Percentiles rank a stretch among this genome's conserved stretches.
phyloP scores from a whole-genome alignment of 2,113 vertebrate species.

The Leucoraja erinaceus region DNA sequence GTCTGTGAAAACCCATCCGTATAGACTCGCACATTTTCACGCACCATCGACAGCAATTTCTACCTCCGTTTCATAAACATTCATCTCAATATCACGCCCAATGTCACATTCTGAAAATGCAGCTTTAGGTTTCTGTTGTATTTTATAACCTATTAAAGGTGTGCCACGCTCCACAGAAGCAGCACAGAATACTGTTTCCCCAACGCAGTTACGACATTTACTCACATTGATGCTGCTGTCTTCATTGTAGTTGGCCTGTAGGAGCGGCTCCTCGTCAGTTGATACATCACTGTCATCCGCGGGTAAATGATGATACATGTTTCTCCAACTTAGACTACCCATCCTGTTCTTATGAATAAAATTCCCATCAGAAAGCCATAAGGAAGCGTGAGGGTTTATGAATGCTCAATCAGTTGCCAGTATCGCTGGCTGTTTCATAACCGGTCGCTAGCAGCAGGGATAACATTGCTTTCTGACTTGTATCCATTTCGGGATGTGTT shows the following conservation, averaged over 20 bases:
- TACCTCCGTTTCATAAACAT: background rate
- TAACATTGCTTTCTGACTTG: background rate
- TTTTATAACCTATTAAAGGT: conserved; percentile 8
- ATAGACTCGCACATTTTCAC: background rate
- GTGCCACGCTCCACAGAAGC: background rate
- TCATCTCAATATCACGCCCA: background rate
- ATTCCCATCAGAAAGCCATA: conserved; percentile 27
- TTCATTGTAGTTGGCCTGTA: conserved; percentile 36
- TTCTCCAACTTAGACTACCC: too few relatives aligned
- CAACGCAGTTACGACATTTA: conserved; percentile 7
- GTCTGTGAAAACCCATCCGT: background rate
- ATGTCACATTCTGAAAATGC: background rate
- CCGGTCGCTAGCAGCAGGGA: background rate
- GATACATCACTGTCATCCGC: conserved; percentile 40
- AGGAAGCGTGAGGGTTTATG: conserved; percentile 23
- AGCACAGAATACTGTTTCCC: background rate
- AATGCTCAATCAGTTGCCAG: background rate
- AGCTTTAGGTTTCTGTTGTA: conserved; percentile 20
- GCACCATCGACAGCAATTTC: background rate
- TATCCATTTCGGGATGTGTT: background rate
- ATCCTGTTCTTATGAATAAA: conserved; percentile 36
- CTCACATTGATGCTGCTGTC: conserved; percentile 32
- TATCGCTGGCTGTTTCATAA: background rate
- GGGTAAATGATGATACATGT: background rate
- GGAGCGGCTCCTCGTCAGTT: conserved; percentile 40